These are phyloP conservation scores for Acanthiza pusilla DNA, from an alignment of 2,797 vertebrate species.

Conservation along the genomic window DNA sequence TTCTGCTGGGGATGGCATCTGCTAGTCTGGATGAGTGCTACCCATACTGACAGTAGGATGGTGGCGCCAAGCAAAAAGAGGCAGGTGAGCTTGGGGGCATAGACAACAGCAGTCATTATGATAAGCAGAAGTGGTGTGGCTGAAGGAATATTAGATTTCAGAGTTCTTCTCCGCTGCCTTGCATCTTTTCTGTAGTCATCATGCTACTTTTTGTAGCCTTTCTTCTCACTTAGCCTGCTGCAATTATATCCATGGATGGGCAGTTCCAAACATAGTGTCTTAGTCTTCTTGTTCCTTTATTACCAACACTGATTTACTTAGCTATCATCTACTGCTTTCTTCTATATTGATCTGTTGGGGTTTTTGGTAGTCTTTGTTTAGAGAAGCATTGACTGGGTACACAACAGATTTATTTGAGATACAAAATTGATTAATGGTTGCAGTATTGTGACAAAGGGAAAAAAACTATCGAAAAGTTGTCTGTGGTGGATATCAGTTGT, in stretches of 20 bases:
- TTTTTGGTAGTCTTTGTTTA: not conserved
- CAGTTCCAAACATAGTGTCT: not conserved
- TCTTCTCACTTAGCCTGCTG: not conserved
- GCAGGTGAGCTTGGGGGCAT: not conserved
- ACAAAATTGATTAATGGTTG: not conserved
- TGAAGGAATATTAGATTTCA: not conserved
- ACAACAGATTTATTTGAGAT: not conserved
- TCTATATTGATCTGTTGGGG: not conserved
- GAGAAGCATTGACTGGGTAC: not conserved
- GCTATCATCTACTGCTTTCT: not conserved
- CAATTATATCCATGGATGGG: not conserved
- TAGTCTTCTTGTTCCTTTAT: not conserved
- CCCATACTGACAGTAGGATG: not conserved
- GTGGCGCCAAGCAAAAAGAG: not conserved
- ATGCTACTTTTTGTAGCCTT: not conserved
- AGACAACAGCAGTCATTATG: not conserved
- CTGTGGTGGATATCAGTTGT: not conserved
- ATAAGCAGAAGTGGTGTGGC: not conserved
- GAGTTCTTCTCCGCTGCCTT: not conserved
- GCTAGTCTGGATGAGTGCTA: not conserved
- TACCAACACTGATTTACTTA: not conserved
- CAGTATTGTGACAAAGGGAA: not conserved
- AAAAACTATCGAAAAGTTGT: not conserved
- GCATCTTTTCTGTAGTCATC: not conserved
- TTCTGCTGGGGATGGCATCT: not conserved